These are phyloP conservation scores for Centropus bengalensis DNA, from an alignment of 2,113 vertebrate species.

Conservation along the genomic window DNA sequence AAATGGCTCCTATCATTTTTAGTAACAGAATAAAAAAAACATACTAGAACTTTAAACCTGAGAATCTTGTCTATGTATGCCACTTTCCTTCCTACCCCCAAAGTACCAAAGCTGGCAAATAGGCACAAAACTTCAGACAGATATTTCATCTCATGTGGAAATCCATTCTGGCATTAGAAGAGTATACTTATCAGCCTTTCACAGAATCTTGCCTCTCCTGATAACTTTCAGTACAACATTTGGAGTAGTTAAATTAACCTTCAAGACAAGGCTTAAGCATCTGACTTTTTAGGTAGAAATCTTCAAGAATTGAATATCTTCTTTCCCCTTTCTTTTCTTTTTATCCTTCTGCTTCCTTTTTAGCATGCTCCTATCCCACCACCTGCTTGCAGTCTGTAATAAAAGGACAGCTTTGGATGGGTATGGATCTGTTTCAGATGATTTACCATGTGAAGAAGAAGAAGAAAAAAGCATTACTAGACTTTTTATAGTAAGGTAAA, in stretches of 20 bases:
- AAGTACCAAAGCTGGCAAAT: background rate
- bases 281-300: background rate
- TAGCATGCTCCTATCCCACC: background rate
- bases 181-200: background rate
- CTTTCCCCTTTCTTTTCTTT: background rate
- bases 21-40: fast-evolving
- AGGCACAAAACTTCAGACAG: background rate
- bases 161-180: background rate
- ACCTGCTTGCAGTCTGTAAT: background rate
- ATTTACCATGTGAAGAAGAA: background rate
- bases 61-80: background rate
- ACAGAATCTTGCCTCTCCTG: background rate
- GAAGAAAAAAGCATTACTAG: background rate
- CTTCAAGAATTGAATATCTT: background rate
- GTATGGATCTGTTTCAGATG: background rate
- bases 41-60: background rate
- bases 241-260: background rate
- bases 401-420: background rate
- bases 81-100: background rate
- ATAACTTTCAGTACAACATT: background rate
- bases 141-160: background rate
- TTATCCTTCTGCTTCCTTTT: background rate
- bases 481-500: background rate
- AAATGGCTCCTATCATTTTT: background rate
- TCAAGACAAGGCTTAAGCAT: background rate